A percentile compares a stretch with the other conserved stretches of the same genome.
Evolutionary conservation across 2,888 invertebrate species (phyloP).

Genomic region (Emmelina monodactyla): DNA sequence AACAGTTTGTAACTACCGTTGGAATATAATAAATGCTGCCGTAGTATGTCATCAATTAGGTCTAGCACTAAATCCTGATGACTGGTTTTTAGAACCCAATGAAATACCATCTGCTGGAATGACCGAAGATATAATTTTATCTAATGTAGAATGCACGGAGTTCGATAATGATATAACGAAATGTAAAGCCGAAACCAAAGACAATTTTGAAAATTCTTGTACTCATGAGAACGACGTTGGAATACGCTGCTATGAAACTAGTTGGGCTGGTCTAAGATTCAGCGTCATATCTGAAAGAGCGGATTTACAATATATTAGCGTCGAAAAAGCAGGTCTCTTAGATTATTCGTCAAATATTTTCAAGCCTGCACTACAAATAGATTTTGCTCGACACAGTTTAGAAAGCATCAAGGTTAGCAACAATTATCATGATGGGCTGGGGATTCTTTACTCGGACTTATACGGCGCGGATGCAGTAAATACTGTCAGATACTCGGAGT

Average conservation of each 20-base stretch:
- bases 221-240: constrained; percentile 88
- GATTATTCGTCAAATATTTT: constrained; percentile 90
- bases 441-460: constrained; percentile 93
- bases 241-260: constrained; percentile 86
- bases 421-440: constrained; percentile 92
- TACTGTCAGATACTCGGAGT: constrained; percentile 83
- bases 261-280: constrained; percentile 93
- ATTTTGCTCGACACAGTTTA: constrained; percentile 82
- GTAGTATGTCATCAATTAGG: constrained; percentile 96
- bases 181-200: constrained; percentile 80
- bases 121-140: constrained; percentile 78
- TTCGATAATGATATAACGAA: constrained; percentile 89
- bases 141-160: constrained; percentile 90
- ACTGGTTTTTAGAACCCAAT: constrained; percentile 85
- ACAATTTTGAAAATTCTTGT: constrained; percentile 89
- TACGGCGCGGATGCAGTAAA: constrained; percentile 85
- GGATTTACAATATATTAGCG: constrained; percentile 85
- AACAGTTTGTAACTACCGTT: constrained; percentile 95
- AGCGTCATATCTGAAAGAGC: constrained; percentile 88
- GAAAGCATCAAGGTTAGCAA: constrained; percentile 83
- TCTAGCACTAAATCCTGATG: constrained; percentile 87
- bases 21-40: constrained; percentile 91
- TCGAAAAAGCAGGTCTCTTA: constrained; percentile 91
- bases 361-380: constrained; percentile 89
- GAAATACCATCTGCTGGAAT: constrained; percentile 83